Conservation (phyloP, 2,888 invertebrate genomes). For the Drosophila multiciliata region DNA sequence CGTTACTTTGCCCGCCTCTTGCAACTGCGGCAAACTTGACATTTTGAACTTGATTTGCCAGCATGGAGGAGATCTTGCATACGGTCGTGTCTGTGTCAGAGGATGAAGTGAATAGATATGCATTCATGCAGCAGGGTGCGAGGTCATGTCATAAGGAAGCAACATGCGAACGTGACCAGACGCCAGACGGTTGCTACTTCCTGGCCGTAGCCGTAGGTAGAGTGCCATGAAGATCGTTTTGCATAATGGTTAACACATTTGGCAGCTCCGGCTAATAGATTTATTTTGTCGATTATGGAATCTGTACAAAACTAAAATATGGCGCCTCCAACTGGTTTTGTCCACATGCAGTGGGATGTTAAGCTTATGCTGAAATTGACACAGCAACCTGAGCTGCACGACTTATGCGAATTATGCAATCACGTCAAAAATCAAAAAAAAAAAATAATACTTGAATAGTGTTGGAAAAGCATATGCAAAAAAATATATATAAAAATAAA, state of each 20-base stretch:
- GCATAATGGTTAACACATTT: conserved; percentile 73
- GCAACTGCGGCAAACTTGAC: conserved; percentile 67
- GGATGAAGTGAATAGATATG: conserved; percentile 2
- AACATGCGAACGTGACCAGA: conserved; percentile 55
- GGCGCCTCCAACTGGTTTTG: conserved; percentile 67
- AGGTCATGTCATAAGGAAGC: conserved; percentile 55
- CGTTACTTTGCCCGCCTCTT: conserved; percentile 21
- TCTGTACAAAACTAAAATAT: conserved; percentile 34
- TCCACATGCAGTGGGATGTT: conserved; percentile 34
- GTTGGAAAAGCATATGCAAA: conserved; percentile 46
- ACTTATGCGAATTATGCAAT: conserved; percentile 38
- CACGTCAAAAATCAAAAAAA: conserved; percentile 1
- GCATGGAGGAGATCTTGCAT: conserved; percentile 11
- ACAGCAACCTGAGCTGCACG: conserved; percentile 38
- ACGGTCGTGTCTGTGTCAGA: conserved; percentile 32
- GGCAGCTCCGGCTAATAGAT: conserved; percentile 34
- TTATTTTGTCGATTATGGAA: conserved; percentile 63
- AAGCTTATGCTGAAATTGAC: conserved; percentile 21
- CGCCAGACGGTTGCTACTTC: conserved; percentile 28
- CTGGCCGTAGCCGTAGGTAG: conserved; percentile 23
- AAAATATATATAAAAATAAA: conserved; percentile 1
- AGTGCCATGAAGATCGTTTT: conserved; percentile 45
- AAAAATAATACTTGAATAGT: conserved; percentile 12
- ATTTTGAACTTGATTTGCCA: conserved; percentile 73
- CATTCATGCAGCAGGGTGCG: background rate